A percentile compares a stretch with the other conserved stretches of the same genome.
These are phyloP conservation scores for Tetrapedia diversipes DNA, from an alignment of 2,888 invertebrate genomes.

Conservation along the genomic window DNA sequence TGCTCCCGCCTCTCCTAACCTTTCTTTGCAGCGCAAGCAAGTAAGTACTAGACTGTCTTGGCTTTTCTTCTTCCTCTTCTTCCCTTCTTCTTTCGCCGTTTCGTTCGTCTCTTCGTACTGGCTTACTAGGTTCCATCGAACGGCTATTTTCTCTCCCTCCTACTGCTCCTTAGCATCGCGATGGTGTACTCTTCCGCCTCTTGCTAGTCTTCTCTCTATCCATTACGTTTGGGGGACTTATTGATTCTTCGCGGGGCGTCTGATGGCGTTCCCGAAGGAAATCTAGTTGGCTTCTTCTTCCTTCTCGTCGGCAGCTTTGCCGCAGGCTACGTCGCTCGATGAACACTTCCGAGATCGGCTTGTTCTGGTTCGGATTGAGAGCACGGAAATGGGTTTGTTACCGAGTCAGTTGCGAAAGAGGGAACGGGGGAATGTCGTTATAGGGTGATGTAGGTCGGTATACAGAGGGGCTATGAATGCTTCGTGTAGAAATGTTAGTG, in stretches of 20 bases:
- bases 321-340: not conserved
- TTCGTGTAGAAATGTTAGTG: too few relatives aligned
- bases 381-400: not conserved
- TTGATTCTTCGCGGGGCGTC: constrained; percentile 38
- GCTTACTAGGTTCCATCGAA: constrained; percentile 10
- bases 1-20: constrained; percentile 4
- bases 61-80: not conserved
- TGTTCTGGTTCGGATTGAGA: not conserved
- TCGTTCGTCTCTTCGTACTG: not conserved
- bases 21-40: too few relatives aligned
- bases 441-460: not conserved
- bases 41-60: not conserved
- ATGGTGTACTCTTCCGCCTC: not conserved
- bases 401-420: not conserved
- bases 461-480: too few relatives aligned
- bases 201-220: constrained; percentile 17
- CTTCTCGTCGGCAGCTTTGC: not conserved
- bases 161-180: too few relatives aligned
- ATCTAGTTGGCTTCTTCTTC: constrained; percentile 7
- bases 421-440: not conserved
- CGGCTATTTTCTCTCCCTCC: not conserved
- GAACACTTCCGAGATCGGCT: not conserved
- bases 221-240: constrained; percentile 36
- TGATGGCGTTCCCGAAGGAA: constrained; percentile 13
- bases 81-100: not conserved